Evolutionary conservation across 2,797 vertebrate species (phyloP), one percentile per base, ranked within the genome.

Genomic region (Takifugu rubripes): DNA sequence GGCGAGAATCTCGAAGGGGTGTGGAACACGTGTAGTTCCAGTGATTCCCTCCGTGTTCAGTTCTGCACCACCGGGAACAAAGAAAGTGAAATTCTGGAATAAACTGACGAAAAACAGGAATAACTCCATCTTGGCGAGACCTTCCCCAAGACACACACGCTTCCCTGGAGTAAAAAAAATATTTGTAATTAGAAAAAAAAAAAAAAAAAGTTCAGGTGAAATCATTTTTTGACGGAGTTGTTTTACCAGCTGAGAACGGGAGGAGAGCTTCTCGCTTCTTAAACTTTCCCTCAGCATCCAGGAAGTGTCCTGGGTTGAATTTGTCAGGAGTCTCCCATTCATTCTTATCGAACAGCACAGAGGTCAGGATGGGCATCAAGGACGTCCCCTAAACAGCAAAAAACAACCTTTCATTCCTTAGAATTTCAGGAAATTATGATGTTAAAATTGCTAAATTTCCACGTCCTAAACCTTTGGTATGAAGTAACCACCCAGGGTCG

Each of bases 301-400:
- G 84, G 69, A 96, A 96, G 78, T 95, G 94, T 52, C 61, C 79
- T 0, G 94, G 94, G 72, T 95, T 94, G 68, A 95, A 97, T 0
- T 27, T 52, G 29, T 92, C n/a, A 0, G 94, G 94, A 2, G 90
- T 93, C 68, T 93, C 87, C 93, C 94, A 95, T 49, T 92, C 90
- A 0, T 67, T 70, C n/a, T 93, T 87, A 62, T 95, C 94, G 56
- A 86, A 91, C 64, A 95, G 70, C 71, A 96, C 82, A 0, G 94
- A 94, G 0, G 86, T 88, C 79, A 96, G 70, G 72, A 84, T 94
- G n/a, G 90, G 15, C 3, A 91, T 0, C 25, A 95, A 0, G 6
- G 54, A 0, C 0, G 91, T 92, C 1, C 93, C 94, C 94, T 96
- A 55, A 1, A 57, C n/a, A 61, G 36, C 12, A 10, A 21, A 21